A percentile compares a stretch with the other conserved stretches of the same genome.
Conservation (phyloP, 2,888 invertebrate genomes). For the Biston stratarius region DNA sequence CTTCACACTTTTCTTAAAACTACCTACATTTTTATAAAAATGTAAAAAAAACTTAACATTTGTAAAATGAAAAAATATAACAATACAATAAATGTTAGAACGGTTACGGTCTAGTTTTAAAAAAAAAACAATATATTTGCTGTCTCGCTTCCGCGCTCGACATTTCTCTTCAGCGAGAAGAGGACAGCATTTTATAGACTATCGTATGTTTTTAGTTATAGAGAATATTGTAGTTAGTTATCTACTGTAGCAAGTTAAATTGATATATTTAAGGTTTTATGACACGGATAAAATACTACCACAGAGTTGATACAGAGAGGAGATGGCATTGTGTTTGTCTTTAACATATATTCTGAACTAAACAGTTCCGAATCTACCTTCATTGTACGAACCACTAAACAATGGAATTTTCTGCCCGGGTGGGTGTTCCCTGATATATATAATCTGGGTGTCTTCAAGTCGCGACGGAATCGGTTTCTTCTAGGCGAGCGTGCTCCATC, state of each 20-base stretch:
- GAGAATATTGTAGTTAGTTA: slow-evolving; percentile 1
- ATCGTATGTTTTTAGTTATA: too few species aligned
- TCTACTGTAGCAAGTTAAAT: slow-evolving; percentile 10
- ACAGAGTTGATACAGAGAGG: background rate
- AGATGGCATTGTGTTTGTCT: background rate
- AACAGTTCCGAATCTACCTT: too few species aligned
- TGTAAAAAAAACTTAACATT: slow-evolving; percentile 33
- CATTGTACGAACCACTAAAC: too few species aligned
- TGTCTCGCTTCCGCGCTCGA: background rate
- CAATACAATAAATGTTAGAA: too few species aligned
- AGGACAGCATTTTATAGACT: background rate
- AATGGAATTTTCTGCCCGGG: too few species aligned
- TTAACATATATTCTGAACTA: too few species aligned
- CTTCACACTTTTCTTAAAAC: slow-evolving; percentile 28
- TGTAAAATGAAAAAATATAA: slow-evolving; percentile 19
- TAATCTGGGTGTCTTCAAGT: too few species aligned
- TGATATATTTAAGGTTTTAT: background rate
- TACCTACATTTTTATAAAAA: slow-evolving; percentile 37
- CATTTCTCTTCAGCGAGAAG: background rate
- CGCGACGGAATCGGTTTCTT: too few species aligned
- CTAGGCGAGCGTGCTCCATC: too few species aligned
- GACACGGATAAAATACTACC: slow-evolving; percentile 12
- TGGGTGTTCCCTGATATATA: too few species aligned
- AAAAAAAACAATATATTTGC: background rate
- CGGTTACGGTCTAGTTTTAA: background rate